These are phyloP conservation scores for Thera britannica DNA, from an alignment of 2,888 invertebrate species.

Conservation along the genomic window DNA sequence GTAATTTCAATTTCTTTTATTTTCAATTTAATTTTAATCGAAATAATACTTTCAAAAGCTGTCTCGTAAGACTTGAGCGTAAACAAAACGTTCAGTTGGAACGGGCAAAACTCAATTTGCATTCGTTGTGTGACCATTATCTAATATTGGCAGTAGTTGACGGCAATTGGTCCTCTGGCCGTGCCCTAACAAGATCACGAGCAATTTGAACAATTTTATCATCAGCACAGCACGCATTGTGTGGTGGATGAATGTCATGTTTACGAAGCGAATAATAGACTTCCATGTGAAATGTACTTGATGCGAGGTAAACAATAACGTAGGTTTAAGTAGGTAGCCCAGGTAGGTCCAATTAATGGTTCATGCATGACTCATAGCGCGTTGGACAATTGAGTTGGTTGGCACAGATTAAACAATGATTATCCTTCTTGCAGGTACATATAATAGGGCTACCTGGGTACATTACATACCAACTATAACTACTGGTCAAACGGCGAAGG, in stretches of 20 bases:
- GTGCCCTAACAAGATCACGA: slow-evolving; percentile 68
- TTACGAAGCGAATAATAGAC: slow-evolving; percentile 54
- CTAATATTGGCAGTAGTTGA: slow-evolving; percentile 74
- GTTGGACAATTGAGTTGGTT: slow-evolving; percentile 26
- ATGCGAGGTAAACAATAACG: slow-evolving; percentile 49
- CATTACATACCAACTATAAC: not conserved
- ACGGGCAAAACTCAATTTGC: slow-evolving; percentile 72
- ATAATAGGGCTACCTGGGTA: not conserved
- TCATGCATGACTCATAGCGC: slow-evolving; percentile 28
- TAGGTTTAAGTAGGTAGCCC: slow-evolving; percentile 13
- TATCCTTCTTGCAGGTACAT: slow-evolving; percentile 4
- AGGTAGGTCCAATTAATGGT: slow-evolving; percentile 20
- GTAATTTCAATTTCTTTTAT: too few relatives aligned
- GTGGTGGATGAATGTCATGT: slow-evolving; percentile 54
- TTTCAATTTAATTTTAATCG: not conserved
- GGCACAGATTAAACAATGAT: slow-evolving; percentile 31
- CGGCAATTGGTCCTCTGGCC: slow-evolving; percentile 67
- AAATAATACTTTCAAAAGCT: slow-evolving; percentile 4
- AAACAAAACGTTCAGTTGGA: slow-evolving; percentile 49
- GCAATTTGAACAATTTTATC: slow-evolving; percentile 79
- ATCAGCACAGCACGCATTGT: slow-evolving; percentile 68
- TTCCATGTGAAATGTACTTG: slow-evolving; percentile 55
- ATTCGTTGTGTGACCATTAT: slow-evolving; percentile 77
- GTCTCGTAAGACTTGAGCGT: slow-evolving; percentile 30
- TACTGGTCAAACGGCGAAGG: too few relatives aligned